Evolutionary conservation across 23 tunicate species (phyloP), one percentile per base, ranked within the genome.

Genomic region (Ascidia mentula): DNA sequence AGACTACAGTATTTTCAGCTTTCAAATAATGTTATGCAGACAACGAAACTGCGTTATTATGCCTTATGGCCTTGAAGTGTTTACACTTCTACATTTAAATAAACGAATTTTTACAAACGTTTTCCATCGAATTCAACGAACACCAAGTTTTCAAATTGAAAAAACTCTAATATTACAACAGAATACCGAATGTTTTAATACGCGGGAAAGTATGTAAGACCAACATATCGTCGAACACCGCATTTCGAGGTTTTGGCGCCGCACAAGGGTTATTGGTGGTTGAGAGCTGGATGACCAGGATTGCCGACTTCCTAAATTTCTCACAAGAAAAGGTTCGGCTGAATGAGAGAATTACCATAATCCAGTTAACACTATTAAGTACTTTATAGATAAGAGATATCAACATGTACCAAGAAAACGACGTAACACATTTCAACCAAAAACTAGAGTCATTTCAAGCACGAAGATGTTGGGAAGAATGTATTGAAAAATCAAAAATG

Each of bases 171-270:
- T 22, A 59, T 33, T 45, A 53, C 40, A 30, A 18, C 40, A 91
- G 97, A 40, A 86, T 91, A 33, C 90, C 97, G 31, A 81, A 91
- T 46, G 76, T 86, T 0, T 18, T 20, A 6, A 26, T 77, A 6
- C 38, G 34, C 24, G 97, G 97, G 1, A 70, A 59, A 59, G 76
- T 82, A 8, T 91, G 97, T 73, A 76, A 82, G 4, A 94, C 98
- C 69, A 88, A 94, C 74, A 59, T 84, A 2, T 60, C 94, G 17
- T 94, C 98, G 18, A 88, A 84, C 87, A 94, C 94, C 0, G 98
- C 98, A 0, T 94, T 94, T 60, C 89, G 98, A 0, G 98, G 98
- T 4, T 94, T 94, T 85, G 98, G 98, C 0, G 89, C 74, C 0
- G 94, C 98, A 0, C 98, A 94, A 60, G 89, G 84, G 0, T 65